Evolutionary conservation across 1,140 invertebrate species (phyloP).

Genomic region (Theocolax elegans): DNA sequence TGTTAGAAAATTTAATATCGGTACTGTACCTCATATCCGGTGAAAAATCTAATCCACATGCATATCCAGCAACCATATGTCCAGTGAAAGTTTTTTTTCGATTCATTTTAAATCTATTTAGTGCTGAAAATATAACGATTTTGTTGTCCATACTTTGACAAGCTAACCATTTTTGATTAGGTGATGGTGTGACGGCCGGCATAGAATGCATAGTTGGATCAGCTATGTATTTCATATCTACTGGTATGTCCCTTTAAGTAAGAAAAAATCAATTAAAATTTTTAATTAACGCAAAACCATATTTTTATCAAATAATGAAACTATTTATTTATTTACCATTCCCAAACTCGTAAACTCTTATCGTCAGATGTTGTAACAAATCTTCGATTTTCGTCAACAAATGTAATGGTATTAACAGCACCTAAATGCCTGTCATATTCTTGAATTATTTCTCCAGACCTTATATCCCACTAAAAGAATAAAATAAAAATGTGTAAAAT

Average conservation of each 20-base stretch:
- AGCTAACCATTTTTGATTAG: conserved; percentile 98
- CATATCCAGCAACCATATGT: conserved; percentile 99
- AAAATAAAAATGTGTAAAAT: conserved; percentile 31
- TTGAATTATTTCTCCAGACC: conserved; percentile 95
- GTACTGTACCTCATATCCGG: conserved; percentile 99
- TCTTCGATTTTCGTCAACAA: conserved; percentile 97
- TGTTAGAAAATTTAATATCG: no score
- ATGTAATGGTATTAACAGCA: conserved; percentile 98
- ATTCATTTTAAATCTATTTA: conserved; percentile 98
- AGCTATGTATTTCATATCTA: conserved; percentile 99
- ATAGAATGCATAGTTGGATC: conserved; percentile 99
- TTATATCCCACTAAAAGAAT: conserved; percentile 88
- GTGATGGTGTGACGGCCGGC: conserved; percentile 93
- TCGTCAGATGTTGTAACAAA: conserved; percentile 99
- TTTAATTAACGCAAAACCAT: conserved; percentile 6
- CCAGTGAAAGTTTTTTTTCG: conserved; percentile 97
- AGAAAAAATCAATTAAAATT: conserved; percentile 16
- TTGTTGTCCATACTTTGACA: conserved; percentile 99
- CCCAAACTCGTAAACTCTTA: conserved; percentile 98
- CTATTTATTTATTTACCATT: conserved; percentile 82
- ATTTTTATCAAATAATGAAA: conserved; percentile 23
- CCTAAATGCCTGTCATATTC: conserved; percentile 99
- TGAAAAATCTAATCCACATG: conserved; percentile 96
- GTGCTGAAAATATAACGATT: conserved; percentile 96
- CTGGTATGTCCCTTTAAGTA: conserved; percentile 90